Percentiles rank a stretch among this genome's conserved stretches.
Conservation (phyloP, 2,888 invertebrate genomes). For the Drosophila tanythrix region DNA sequence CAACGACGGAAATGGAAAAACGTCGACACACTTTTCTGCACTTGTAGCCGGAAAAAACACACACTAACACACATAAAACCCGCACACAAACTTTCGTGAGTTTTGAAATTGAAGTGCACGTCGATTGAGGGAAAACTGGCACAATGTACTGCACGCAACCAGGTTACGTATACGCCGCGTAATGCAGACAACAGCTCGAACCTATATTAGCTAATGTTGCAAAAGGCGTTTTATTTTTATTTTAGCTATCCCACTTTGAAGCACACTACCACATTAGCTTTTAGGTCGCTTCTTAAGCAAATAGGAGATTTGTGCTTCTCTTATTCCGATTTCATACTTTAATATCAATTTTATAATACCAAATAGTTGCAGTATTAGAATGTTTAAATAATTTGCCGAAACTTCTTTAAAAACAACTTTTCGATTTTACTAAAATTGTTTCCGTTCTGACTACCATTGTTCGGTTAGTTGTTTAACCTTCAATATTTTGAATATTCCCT, state of each 20-base stretch:
- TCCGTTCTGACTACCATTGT: neutral
- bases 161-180: conserved; percentile 69
- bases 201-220: conserved; percentile 69
- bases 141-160: conserved; percentile 60
- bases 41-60: conserved; percentile 59
- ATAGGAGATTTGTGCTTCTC: neutral
- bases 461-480: neutral
- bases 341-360: neutral
- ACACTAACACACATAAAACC: conserved; percentile 12
- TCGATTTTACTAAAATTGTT: neutral
- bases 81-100: conserved; percentile 34
- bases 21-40: conserved; percentile 72
- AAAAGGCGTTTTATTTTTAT: conserved; percentile 3
- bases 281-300: neutral
- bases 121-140: conserved; percentile 69
- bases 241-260: neutral
- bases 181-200: conserved; percentile 30
- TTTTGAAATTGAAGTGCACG: conserved; percentile 73
- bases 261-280: neutral
- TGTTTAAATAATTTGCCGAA: neutral
- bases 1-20: conserved; percentile 63
- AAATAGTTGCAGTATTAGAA: neutral
- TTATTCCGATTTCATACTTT: neutral
- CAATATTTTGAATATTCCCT: neutral
- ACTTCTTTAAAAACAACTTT: neutral